Evolutionary conservation across 2,113 vertebrate genomes (phyloP).

Genomic region (Sapayoa aenigma): DNA sequence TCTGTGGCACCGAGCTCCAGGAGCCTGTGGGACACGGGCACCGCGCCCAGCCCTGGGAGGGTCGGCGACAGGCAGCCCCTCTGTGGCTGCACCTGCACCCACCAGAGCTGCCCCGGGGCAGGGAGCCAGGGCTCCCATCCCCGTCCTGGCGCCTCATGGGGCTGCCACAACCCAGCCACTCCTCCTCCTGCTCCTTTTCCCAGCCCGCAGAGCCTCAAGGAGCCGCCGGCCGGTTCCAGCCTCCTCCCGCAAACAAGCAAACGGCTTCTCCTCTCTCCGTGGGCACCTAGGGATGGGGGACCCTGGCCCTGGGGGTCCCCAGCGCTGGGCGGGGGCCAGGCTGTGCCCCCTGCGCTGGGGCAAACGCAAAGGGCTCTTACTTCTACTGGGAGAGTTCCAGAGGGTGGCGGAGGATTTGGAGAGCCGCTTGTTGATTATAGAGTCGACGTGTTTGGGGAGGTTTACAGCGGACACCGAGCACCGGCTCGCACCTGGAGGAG

Average conservation of each 20-base stretch:
- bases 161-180: background rate
- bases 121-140: background rate
- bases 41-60: background rate
- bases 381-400: conserved; percentile 99
- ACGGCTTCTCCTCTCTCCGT: conserved; percentile 39
- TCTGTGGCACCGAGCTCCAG: background rate
- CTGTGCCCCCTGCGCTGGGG: conserved; percentile 57
- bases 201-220: background rate
- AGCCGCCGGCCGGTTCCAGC: background rate
- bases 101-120: background rate
- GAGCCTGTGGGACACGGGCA: background rate
- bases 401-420: conserved; percentile 99
- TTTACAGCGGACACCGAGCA: conserved; percentile 98
- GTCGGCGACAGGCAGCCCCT: background rate
- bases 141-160: background rate
- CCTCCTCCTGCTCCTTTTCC: background rate
- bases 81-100: background rate
- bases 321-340: conserved; percentile 37
- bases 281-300: conserved; percentile 4
- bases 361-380: conserved; percentile 83
- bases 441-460: conserved; percentile 99
- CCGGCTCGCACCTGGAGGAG: conserved; percentile 94
- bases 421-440: conserved; percentile 98
- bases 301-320: conserved; percentile 13
- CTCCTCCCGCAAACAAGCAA: conserved; percentile 39